These are phyloP conservation scores for Argya squamiceps DNA, from an alignment of 2,797 vertebrate species.

Conservation along the genomic window DNA sequence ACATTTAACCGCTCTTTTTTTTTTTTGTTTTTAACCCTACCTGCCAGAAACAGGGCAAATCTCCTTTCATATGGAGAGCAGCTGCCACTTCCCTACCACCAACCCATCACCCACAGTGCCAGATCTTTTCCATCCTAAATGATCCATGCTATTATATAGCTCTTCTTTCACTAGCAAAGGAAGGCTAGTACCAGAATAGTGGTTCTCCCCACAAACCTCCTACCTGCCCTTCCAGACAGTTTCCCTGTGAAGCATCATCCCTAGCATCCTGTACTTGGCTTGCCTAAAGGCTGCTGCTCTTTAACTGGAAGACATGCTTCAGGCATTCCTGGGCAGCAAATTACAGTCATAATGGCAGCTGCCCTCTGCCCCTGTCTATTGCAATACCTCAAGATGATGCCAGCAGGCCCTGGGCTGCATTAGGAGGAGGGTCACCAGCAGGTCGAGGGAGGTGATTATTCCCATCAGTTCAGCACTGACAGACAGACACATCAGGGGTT, in stretches of 20 bases:
- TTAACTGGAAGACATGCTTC: background rate
- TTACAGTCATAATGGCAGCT: conserved; percentile 28
- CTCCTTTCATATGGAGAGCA: background rate
- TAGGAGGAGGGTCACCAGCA: background rate
- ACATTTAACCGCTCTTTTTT: background rate
- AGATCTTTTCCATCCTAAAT: background rate
- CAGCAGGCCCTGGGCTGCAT: background rate
- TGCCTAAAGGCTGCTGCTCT: background rate
- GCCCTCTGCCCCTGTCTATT: conserved; percentile 33
- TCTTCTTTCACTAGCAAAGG: background rate
- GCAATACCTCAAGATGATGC: conserved; percentile 25
- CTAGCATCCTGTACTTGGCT: background rate
- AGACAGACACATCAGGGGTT: background rate
- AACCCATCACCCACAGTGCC: background rate
- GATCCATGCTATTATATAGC: background rate
- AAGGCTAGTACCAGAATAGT: background rate
- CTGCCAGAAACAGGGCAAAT: background rate
- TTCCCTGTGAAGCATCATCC: background rate
- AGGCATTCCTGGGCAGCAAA: background rate
- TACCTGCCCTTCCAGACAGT: background rate
- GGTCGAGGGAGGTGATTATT: background rate
- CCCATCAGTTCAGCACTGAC: background rate
- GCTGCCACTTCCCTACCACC: background rate
- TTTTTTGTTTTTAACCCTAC: background rate
- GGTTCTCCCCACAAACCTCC: background rate